Base-by-base conservation (phyloP, 2,888 invertebrate genomes). In the Nomada fucata region DNA sequence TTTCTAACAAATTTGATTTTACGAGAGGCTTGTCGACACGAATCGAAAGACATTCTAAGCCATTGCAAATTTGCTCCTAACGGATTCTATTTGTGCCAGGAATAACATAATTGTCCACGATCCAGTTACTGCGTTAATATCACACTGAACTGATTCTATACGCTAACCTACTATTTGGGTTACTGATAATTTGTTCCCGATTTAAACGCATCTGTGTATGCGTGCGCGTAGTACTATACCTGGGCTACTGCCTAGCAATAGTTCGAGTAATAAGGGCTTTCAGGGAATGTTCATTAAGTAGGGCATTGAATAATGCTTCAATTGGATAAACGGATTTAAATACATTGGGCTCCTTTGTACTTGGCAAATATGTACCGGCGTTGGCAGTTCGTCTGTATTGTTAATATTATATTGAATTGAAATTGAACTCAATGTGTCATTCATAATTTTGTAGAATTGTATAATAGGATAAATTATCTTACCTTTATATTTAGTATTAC, bases 401-500 rank as follows among this genome's bases (percentile, higher is more conserved):
- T n/a, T n/a, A n/a, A 53, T 53, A 53, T 18, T n/a, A 9, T 18
- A 9, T 29, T 36, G 59, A 26, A 11, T 23, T 26, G 10, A 59
- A 59, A 29, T 11, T 60, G 18, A 60, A 18, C 9, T 60, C 4
- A 29, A 36, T 18, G 36, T 36, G 7, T 36, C 36, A 36, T 7
- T 36, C 36, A 36, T 36, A 7, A 36, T 36, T 36, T 36, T 36
- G 5, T 9, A 15, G 18, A 60, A 29, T 18, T 9, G 15, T 36
- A 26, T 36, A 36, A 29, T 9, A 42, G 53, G 15, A 23, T 29
- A n/a, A 44, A 71, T 42, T 15, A 50, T 60, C 81, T 91, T 88
- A 93, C 93, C 93, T 91, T 92, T 93, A 73, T 92, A 86, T 80
- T 89, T 92, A 29, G 90, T 90, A 69, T 88, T 89, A 52, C 80